Conservation (phyloP, 2,113 vertebrate genomes). For the Ictalurus punctatus region DNA sequence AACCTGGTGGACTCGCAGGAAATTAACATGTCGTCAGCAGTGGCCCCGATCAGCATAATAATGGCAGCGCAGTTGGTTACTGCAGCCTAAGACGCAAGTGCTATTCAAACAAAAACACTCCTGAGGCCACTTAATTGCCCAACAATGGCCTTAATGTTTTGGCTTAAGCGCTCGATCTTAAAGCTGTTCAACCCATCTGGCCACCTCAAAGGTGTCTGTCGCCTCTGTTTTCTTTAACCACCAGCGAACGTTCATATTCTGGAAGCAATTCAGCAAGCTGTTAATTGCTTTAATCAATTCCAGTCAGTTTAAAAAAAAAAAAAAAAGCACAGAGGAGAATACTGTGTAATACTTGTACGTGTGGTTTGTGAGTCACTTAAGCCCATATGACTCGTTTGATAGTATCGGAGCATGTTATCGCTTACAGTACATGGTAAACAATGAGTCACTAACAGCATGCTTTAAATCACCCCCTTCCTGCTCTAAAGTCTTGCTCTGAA, state of each 20-base stretch:
- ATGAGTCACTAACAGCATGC: constrained; percentile 42
- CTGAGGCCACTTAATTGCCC: constrained; percentile 41
- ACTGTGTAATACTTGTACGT: not conserved
- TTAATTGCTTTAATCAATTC: constrained; percentile 41
- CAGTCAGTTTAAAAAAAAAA: not conserved
- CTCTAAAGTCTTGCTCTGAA: constrained; percentile 24
- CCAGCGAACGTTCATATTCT: constrained; percentile 4
- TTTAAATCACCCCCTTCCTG: constrained; percentile 28
- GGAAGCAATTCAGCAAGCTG: constrained; percentile 21
- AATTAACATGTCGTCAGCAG: constrained; percentile 38
- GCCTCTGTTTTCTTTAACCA: constrained; percentile 11
- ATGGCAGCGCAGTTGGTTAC: constrained; percentile 35
- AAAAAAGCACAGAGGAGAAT: not conserved
- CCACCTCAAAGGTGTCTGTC: constrained; percentile 13
- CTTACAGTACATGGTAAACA: constrained; percentile 42
- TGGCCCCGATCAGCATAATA: constrained; percentile 45
- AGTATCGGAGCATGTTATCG: constrained; percentile 17
- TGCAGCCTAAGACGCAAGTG: constrained; percentile 29
- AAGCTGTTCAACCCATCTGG: constrained; percentile 25
- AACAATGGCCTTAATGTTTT: constrained; percentile 43
- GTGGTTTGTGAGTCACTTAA: constrained; percentile 39
- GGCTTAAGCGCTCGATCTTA: constrained; percentile 23
- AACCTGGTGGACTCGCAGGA: constrained; percentile 27
- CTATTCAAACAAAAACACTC: constrained; percentile 42
- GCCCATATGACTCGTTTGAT: constrained; percentile 36